Evolutionary conservation across 2,797 vertebrate genomes (phyloP), one percentile per base, ranked within the genome.

Genomic region (Cossypha niveicapilla): DNA sequence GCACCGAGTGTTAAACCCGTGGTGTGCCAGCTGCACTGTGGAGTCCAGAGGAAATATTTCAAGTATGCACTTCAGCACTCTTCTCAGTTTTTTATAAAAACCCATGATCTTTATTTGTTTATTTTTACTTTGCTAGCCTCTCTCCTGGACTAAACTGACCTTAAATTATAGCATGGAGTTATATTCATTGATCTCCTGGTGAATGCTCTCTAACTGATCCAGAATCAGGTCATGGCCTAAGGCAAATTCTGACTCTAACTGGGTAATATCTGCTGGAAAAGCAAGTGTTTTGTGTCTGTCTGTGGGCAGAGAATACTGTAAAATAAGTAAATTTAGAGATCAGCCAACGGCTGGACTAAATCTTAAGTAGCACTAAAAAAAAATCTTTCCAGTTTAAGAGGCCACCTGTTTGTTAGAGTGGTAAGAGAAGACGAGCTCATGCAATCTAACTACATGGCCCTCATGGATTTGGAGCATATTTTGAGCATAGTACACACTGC

Each of bases 91-190:
- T 95, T 85, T 93, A 22, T 68, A 65, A 80, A 94, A 87, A 35
- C 6, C 2, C 50, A 16, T n/a, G 14, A 27, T 73, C 25, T 66
- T 79, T 86, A 45, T 80, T 91, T 86, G 56, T 53, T 94, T 88
- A 5, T 82, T 75, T 86, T 65, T 58, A 44, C 23, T 90, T 42
- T 13, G 10, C 34, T 35, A 62, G 30, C 71, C 30, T 93, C 84
- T 96, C 57, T 53, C 62, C 83, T 92, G 85, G 66, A 87, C 84
- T 95, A 90, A 94, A 91, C 63, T 93, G 85, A 94, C 82, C 76
- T 91, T 80, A 72, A 35, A 56, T 39, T 90, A 21, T 60, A 76
- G 28, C 51, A 51, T 34, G 61, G 48, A 60, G 27, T 86, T 72
- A 16, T 4, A 45, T 83, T 91, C 18, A 32, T 61, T 87, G 88